Evolutionary conservation across 2,113 vertebrate genomes (phyloP).

Genomic region (Eleginops maclovinus): DNA sequence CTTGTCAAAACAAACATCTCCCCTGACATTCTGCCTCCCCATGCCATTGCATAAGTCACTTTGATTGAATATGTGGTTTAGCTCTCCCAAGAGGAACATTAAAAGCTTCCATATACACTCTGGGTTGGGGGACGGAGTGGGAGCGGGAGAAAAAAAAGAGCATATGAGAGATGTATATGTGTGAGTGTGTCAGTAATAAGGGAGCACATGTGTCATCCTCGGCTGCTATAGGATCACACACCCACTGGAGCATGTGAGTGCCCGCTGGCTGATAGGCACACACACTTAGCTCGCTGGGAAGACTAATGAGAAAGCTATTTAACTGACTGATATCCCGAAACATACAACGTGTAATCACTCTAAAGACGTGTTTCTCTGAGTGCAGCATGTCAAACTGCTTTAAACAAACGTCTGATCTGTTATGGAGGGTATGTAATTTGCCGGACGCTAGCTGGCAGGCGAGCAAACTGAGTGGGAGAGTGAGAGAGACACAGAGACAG

Average conservation of each 20-base stretch:
- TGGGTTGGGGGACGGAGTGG: background rate
- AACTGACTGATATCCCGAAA: constrained; percentile 69
- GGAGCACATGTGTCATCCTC: constrained; percentile 61
- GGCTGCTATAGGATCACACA: constrained; percentile 68
- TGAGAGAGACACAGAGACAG: constrained; percentile 32
- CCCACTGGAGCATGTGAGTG: constrained; percentile 68
- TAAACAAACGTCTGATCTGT: constrained; percentile 74
- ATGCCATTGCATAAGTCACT: constrained; percentile 62
- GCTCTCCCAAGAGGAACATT: constrained; percentile 71
- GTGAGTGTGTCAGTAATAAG: constrained; percentile 53
- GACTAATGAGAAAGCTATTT: constrained; percentile 70
- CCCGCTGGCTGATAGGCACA: constrained; percentile 63
- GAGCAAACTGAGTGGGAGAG: constrained; percentile 71
- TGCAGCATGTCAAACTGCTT: constrained; percentile 65
- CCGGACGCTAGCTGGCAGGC: constrained; percentile 39
- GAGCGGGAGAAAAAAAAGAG: constrained; percentile 1
- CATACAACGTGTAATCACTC: constrained; percentile 75
- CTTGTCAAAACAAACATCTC: constrained; percentile 77
- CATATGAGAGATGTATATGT: constrained; percentile 20
- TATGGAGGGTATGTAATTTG: constrained; percentile 67
- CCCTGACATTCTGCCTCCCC: constrained; percentile 51
- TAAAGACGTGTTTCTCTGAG: constrained; percentile 70
- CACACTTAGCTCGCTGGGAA: constrained; percentile 66
- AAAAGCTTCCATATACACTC: constrained; percentile 53
- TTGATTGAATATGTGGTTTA: constrained; percentile 77